Percentiles rank a stretch among this genome's conserved stretches.
phyloP scores from a whole-genome alignment of 2,113 vertebrate species.

The Platycercus adscitus region DNA sequence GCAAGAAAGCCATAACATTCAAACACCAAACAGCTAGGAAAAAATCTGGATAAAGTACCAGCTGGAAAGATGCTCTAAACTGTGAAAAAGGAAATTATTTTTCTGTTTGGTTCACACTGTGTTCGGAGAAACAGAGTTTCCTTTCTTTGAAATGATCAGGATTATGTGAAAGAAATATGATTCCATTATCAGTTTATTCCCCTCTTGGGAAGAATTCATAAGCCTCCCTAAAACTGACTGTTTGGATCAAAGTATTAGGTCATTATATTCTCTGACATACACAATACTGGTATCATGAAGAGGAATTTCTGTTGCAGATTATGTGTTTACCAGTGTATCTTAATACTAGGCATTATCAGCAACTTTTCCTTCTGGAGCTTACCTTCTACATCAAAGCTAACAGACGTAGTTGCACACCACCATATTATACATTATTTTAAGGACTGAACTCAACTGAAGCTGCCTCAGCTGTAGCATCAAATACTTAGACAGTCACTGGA shows the following conservation, averaged over 20 bases:
- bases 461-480: not conserved
- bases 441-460: not conserved
- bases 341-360: not conserved
- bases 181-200: slow-evolving; percentile 11
- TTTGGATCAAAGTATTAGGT: slow-evolving; percentile 8
- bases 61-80: not conserved
- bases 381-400: not conserved
- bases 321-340: not conserved
- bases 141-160: slow-evolving; percentile 1
- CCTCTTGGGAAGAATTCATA: not conserved
- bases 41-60: not conserved
- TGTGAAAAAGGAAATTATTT: slow-evolving; percentile 26
- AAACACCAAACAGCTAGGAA: not conserved
- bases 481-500: not conserved
- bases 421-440: not conserved
- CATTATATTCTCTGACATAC: not conserved
- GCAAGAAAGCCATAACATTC: not conserved
- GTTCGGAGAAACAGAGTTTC: not conserved
- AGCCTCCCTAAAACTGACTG: not conserved
- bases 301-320: slow-evolving; percentile 15
- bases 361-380: not conserved
- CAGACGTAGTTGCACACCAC: not conserved
- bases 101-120: not conserved
- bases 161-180: not conserved
- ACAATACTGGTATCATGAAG: slow-evolving; percentile 5